Conservation (phyloP, 2,113 vertebrate genomes). For the Hyla sarda region DNA sequence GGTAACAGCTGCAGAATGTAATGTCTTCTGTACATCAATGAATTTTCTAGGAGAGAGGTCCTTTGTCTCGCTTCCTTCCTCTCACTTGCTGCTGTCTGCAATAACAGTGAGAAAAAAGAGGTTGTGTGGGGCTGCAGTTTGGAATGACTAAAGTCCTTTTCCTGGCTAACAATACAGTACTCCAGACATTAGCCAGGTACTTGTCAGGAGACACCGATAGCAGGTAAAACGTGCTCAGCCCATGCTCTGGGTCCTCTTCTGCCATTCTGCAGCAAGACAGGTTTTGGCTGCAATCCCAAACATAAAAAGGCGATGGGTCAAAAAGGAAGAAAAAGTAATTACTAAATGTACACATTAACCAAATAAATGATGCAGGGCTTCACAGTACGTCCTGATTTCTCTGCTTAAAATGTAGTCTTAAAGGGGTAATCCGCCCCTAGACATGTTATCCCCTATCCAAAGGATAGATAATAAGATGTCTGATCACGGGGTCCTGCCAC, state of each 20-base stretch:
- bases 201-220: conserved; percentile 30
- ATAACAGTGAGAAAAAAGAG: conserved; percentile 24
- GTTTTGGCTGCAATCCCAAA: conserved; percentile 50
- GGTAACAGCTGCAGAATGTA: conserved; percentile 57
- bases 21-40: conserved; percentile 55
- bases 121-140: conserved; percentile 15
- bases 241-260: conserved; percentile 7
- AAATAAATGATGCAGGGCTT: conserved; percentile 14
- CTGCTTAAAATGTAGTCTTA: too few species aligned
- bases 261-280: conserved; percentile 39
- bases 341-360: conserved; percentile 33
- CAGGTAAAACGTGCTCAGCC: conserved; percentile 39
- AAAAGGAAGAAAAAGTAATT: conserved; percentile 47
- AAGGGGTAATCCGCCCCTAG: too few species aligned
- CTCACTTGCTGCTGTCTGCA: conserved; percentile 4
- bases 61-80: conserved; percentile 46
- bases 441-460: too few species aligned
- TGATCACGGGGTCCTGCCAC: too few species aligned
- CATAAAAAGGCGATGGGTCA: conserved; percentile 31
- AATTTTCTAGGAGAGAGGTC: conserved; percentile 48
- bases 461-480: too few species aligned
- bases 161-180: conserved; percentile 21
- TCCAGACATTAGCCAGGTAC: conserved; percentile 6
- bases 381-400: background rate
- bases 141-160: conserved; percentile 3